Base-by-base conservation (phyloP, 2,888 invertebrate species). In the Drosophila neonasuta region DNA sequence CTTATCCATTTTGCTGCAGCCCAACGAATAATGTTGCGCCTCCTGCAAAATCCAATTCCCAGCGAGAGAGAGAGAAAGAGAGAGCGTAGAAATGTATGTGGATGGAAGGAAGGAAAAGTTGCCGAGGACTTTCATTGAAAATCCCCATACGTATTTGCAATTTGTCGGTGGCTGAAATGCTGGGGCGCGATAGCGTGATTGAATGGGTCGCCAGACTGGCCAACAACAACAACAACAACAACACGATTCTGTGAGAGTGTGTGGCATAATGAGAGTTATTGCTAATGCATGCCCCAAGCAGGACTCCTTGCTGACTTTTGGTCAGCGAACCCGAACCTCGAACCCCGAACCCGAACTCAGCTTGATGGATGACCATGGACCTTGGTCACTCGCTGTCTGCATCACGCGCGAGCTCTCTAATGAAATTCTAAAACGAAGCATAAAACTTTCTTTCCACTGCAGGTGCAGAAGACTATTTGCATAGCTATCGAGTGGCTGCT, bases 211-310 rank as follows among this genome's bases (percentile, higher is more conserved):
- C 72, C 66, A 61, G 66, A 64, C 73, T 62, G 64, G 60, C 68
- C 71, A 24, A 24, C 24, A 24, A 24, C 24, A 24, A 17, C 15
- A 15, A 15, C 17, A 15, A 15, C 17, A 17, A 0, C 17, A 17
- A 20, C 20, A 20, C 20, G 20, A 20, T 0, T 20, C 20, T 20
- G 32, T 30, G 36, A 32, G 45, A 44, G 49, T 41, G 48, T 52
- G 71, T 56, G 59, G 73, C 76, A 78, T 81, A 81, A 81, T 81
- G 82, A 83, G 84, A 86, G 81, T 82, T 82, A 86, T 84, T 76
- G 81, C 84, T 82, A 82, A 86, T 82, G 86, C 81, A 83, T 76
- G 68, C 52, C 66, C 56, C 45, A 11, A 61, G 54, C 48, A 39
- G 10, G 36, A n/a, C 6, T 29, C 3, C 41, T 44, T 44, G 29